Evolutionary conservation across 2,797 vertebrate species (phyloP).

Genomic region (Rhynchotus rufescens): DNA sequence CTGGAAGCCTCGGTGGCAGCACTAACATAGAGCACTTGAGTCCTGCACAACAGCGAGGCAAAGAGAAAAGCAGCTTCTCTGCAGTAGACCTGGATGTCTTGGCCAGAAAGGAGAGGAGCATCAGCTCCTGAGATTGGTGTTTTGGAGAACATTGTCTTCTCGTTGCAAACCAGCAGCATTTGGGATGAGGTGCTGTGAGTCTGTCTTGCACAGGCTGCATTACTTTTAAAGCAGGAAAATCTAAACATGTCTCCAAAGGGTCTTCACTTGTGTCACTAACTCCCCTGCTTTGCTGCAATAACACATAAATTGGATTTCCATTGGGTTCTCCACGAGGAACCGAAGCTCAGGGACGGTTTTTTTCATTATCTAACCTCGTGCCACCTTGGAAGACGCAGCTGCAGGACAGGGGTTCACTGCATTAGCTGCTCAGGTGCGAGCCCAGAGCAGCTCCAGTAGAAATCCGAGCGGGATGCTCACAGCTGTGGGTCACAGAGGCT

Average conservation of each 20-base stretch:
- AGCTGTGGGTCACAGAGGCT: neutral
- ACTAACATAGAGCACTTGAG: rapidly evolving
- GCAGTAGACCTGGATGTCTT: neutral
- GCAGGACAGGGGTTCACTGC: neutral
- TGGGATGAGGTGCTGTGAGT: neutral
- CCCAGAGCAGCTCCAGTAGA: neutral
- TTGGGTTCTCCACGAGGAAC: neutral
- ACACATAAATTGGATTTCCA: neutral
- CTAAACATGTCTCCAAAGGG: neutral
- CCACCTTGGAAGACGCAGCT: neutral
- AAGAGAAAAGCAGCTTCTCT: neutral
- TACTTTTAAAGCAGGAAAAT: neutral
- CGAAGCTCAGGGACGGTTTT: neutral
- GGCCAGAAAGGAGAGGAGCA: neutral
- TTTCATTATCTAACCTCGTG: neutral
- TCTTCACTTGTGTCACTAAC: neutral
- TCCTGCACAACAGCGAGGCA: rapidly evolving
- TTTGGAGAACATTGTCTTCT: neutral
- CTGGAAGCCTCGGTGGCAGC: neutral
- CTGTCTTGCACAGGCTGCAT: neutral
- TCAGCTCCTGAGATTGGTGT: neutral
- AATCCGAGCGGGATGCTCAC: neutral
- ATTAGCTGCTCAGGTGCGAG: neutral
- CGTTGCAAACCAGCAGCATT: neutral
- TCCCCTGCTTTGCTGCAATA: no score